Conservation (phyloP, 2,888 invertebrate species). For the Chrysodeixis includens region DNA sequence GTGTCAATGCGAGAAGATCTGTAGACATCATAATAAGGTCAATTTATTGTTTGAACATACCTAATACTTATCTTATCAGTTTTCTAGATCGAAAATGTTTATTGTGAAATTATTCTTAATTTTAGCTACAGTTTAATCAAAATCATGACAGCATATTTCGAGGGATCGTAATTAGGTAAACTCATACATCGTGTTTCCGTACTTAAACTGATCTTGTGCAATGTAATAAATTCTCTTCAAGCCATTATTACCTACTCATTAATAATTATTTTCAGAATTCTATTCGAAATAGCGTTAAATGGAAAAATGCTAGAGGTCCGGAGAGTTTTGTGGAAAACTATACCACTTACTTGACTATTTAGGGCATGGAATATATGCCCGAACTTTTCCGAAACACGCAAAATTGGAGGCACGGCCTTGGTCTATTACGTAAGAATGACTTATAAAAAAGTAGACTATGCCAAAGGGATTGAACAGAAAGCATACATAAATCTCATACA, state of each 20-base stretch:
- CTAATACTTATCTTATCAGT: background rate
- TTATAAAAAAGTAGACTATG: background rate
- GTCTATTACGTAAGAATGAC: background rate
- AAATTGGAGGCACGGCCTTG: no score
- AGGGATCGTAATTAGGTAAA: background rate
- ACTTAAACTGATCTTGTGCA: no score
- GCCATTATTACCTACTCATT: no score
- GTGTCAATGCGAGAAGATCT: background rate
- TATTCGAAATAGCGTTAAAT: no score
- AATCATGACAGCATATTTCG: background rate
- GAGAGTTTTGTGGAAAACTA: no score
- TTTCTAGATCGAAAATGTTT: background rate
- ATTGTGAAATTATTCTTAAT: background rate
- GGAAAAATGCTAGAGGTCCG: no score
- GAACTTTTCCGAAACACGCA: no score
- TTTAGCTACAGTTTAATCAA: background rate
- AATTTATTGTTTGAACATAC: background rate
- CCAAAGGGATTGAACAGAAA: background rate
- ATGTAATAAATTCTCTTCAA: no score
- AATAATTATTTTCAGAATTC: no score
- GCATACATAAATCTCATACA: background rate
- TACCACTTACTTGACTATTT: no score
- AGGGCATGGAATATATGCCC: no score
- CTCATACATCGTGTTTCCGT: no score
- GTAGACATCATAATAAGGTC: background rate